Evolutionary conservation across 2,888 invertebrate genomes (phyloP).

Genomic region (Drosophila quinaria): DNA sequence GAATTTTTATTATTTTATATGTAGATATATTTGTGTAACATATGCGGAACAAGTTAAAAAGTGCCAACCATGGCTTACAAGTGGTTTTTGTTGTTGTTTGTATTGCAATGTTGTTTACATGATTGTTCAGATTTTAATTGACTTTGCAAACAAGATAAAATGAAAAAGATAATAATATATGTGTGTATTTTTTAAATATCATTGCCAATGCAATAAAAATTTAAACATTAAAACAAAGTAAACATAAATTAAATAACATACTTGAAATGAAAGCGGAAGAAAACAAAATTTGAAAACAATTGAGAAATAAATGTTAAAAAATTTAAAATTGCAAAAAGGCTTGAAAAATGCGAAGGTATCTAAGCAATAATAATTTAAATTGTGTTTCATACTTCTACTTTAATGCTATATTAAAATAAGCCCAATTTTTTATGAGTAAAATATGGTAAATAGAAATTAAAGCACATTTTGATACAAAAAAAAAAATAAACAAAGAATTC

Average conservation of each 20-base stretch:
- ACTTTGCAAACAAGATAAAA: constrained; percentile 63
- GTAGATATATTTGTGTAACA: constrained; percentile 32
- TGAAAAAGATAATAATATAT: constrained; percentile 21
- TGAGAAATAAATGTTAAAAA: not conserved
- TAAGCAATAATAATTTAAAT: too few relatives aligned
- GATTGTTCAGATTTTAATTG: constrained; percentile 73
- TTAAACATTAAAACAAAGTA: constrained; percentile 6
- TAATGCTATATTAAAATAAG: too few relatives aligned
- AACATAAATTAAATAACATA: constrained; percentile 1
- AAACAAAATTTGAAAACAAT: not conserved
- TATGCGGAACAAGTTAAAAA: constrained; percentile 49
- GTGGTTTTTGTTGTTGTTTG: constrained; percentile 31
- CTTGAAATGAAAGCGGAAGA: not conserved
- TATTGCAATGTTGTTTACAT: constrained; percentile 63
- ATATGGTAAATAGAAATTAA: too few relatives aligned
- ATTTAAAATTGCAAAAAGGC: not conserved
- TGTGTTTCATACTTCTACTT: too few relatives aligned
- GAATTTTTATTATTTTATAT: constrained; percentile 14
- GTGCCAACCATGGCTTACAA: constrained; percentile 39
- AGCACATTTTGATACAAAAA: too few relatives aligned
- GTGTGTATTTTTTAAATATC: constrained; percentile 34
- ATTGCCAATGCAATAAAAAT: constrained; percentile 21
- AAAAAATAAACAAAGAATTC: too few relatives aligned
- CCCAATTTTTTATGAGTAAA: too few relatives aligned
- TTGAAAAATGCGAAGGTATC: too few relatives aligned